Conservation (phyloP, 2,888 invertebrate species). For the Drosophila austrosaltans region DNA sequence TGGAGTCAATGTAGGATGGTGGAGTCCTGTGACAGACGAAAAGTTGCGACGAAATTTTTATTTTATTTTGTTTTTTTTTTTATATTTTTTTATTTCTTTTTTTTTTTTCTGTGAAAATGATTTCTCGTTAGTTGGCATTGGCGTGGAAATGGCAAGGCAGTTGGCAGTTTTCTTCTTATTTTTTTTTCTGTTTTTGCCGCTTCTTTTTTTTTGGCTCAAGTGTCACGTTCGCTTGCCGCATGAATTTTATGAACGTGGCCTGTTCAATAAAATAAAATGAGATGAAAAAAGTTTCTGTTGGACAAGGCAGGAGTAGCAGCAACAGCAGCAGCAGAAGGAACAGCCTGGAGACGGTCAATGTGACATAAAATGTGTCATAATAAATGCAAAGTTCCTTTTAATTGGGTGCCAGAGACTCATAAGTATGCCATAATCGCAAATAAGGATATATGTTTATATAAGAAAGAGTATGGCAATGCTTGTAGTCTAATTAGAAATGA, state of each 20-base stretch:
- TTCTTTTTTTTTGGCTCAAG: conserved; percentile 24
- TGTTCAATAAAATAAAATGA: conserved; percentile 52
- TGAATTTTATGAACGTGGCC: conserved; percentile 54
- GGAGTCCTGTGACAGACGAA: conserved; percentile 25
- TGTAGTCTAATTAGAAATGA: neutral
- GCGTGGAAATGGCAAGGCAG: conserved; percentile 8
- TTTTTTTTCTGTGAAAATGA: conserved; percentile 9
- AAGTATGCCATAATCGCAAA: conserved; percentile 8
- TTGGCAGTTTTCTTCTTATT: neutral
- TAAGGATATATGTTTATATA: conserved; percentile 1
- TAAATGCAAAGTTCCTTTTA: conserved; percentile 51
- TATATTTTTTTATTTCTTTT: conserved; percentile 2
- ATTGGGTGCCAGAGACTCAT: conserved; percentile 38
- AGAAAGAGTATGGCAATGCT: neutral
- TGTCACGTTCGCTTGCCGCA: conserved; percentile 66
- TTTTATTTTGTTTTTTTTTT: conserved; percentile 12
- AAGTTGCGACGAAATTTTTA: conserved; percentile 40
- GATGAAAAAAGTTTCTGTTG: conserved; percentile 44
- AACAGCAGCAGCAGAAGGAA: neutral
- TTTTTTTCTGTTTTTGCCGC: neutral
- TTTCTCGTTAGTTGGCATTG: conserved; percentile 24
- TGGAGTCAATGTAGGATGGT: conserved; percentile 24
- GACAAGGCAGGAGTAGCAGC: neutral
- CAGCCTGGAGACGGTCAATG: conserved; percentile 15
- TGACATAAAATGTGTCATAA: conserved; percentile 50